phyloP scores from a whole-genome alignment of 2,888 invertebrate species.

The Chymomyza caudatula region DNA sequence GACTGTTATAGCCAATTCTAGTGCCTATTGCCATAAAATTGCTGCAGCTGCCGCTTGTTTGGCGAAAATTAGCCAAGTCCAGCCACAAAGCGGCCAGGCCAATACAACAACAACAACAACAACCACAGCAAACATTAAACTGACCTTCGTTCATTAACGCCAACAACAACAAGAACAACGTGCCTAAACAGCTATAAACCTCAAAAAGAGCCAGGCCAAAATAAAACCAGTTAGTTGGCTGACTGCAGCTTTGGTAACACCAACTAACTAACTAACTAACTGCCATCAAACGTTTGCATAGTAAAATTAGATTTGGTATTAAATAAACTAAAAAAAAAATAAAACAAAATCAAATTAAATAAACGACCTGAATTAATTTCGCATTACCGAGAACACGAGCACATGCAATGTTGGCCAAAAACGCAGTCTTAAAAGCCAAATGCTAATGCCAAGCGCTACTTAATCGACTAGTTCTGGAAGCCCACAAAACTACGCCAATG shows the following conservation, averaged over 20 bases:
- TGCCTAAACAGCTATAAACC: slow-evolving; percentile 61
- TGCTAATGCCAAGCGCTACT: slow-evolving; percentile 12
- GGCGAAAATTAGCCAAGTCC: slow-evolving; percentile 1
- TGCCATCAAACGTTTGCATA: neutral
- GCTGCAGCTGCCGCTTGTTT: neutral
- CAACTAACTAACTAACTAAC: neutral
- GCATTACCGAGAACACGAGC: slow-evolving; percentile 63
- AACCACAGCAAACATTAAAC: slow-evolving; percentile 13
- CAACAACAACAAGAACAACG: slow-evolving; percentile 30
- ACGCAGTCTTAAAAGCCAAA: slow-evolving; percentile 44
- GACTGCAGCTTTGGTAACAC: neutral
- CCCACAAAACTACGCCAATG: neutral
- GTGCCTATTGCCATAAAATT: neutral
- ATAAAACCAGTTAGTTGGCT: neutral
- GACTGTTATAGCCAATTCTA: neutral
- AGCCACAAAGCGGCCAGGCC: neutral
- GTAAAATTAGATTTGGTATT: too few species aligned
- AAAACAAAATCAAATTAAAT: slow-evolving; percentile 25
- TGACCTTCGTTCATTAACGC: slow-evolving; percentile 68
- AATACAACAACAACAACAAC: slow-evolving; percentile 18
- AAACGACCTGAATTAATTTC: slow-evolving; percentile 63
- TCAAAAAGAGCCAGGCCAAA: slow-evolving; percentile 42
- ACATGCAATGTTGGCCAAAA: slow-evolving; percentile 62
- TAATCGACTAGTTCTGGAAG: slow-evolving; percentile 27
- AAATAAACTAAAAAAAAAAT: slow-evolving; percentile 22